Evolutionary conservation across 2,888 invertebrate species (phyloP).

Genomic region (Elysia crispata): DNA sequence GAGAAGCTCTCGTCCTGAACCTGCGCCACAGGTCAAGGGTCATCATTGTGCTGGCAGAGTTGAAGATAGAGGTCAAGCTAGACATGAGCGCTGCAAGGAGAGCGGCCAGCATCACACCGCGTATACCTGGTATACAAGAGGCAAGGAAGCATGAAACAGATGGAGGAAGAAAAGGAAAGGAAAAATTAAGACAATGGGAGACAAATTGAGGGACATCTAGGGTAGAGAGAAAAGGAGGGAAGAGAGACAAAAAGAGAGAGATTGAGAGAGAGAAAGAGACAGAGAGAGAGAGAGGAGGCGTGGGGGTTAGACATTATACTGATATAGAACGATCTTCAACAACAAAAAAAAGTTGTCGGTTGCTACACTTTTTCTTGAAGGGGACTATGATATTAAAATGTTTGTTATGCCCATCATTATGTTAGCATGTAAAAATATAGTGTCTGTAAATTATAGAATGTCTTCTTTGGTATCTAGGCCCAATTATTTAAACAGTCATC

Average conservation of each 20-base stretch:
- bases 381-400: too few relatives aligned
- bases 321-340: too few relatives aligned
- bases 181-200: neutral
- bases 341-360: too few relatives aligned
- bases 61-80: conserved; percentile 81
- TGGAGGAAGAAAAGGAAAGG: neutral
- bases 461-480: too few relatives aligned
- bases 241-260: neutral
- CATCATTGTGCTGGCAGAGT: conserved; percentile 80
- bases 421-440: too few relatives aligned
- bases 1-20: conserved; percentile 66
- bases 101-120: too few relatives aligned
- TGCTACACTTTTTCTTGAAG: too few relatives aligned
- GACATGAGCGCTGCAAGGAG: conserved; percentile 80
- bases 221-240: neutral
- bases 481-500: too few relatives aligned
- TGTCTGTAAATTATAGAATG: too few relatives aligned
- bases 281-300: neutral
- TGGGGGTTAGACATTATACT: too few relatives aligned
- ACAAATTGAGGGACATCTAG: neutral
- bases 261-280: neutral
- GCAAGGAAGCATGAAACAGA: neutral
- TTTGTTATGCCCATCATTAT: too few relatives aligned
- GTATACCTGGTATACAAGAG: too few relatives aligned
- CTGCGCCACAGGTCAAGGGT: conserved; percentile 80